Percentiles rank a stretch among this genome's conserved stretches.
Evolutionary conservation across 2,888 invertebrate species (phyloP).

Genomic region (Cheilosia urbana): DNA sequence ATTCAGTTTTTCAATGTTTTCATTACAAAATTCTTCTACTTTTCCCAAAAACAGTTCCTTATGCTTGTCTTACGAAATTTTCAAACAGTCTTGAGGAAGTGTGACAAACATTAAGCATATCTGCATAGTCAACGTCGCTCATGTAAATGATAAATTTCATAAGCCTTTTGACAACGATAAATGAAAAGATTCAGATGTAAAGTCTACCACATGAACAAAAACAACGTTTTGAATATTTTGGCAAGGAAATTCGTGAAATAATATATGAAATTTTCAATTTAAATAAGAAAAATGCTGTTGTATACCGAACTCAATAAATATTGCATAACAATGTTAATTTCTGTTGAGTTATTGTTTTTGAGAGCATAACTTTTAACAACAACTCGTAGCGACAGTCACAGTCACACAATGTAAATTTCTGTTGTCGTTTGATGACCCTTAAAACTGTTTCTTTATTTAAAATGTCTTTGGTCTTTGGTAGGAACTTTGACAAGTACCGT

Average conservation of each 20-base stretch:
- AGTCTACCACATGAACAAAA: conserved; percentile 7
- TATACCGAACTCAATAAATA: background rate
- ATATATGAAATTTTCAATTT: background rate
- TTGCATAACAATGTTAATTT: background rate
- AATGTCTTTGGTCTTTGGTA: background rate
- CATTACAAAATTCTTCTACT: too few relatives aligned
- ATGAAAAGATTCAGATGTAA: background rate
- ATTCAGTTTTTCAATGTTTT: too few relatives aligned
- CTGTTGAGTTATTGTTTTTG: too few relatives aligned
- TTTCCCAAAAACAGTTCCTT: too few relatives aligned
- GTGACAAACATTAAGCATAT: too few relatives aligned
- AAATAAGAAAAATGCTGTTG: background rate
- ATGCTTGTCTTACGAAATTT: too few relatives aligned
- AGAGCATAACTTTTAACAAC: too few relatives aligned
- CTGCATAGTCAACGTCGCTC: too few relatives aligned
- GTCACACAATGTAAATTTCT: background rate
- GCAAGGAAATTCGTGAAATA: background rate
- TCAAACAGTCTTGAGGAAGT: too few relatives aligned
- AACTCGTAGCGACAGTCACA: too few relatives aligned
- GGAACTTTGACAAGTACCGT: background rate
- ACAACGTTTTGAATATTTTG: background rate
- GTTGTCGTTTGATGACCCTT: conserved; percentile 40
- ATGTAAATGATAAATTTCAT: too few relatives aligned
- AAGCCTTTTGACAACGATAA: background rate
- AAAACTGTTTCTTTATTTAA: background rate